Base-by-base conservation (phyloP, 2,113 vertebrate species). In the Dipodomys merriami region DNA sequence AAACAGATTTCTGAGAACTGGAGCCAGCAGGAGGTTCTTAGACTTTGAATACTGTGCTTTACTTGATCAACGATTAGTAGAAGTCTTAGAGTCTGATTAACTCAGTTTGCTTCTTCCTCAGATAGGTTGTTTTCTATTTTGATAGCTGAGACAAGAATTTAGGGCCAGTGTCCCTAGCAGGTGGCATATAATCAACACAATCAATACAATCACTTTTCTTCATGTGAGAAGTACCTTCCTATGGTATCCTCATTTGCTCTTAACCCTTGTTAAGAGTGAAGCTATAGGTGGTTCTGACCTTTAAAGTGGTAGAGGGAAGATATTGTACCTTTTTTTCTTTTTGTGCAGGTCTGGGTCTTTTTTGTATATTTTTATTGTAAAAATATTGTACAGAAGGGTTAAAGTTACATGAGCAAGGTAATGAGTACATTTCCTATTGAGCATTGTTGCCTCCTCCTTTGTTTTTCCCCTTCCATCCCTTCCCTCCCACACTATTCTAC, bases 1-100 rank as follows among this genome's bases (percentile, higher is more conserved):
- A 83, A 91, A 89, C 53, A 95, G 87, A 92, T 86, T 94, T 72
- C 85, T 96, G 83, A 88, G 83, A 84, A 76, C 82, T 93, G 44
- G 77, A 95, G 93, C 49, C 62, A 94, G 73, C 49, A 60, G 69
- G 84, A 89, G 27, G 64, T 49, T 33, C 84, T 87, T 90, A 69
- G 35, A n/a, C 9, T 25, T 53, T 72, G 86, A 91, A 35, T 72
- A 71, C 29, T 86, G 23, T 85, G 33, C 49, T 85, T 79, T 94
- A 83, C 57, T 90, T 93, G 85, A 88, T 95, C 71, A 96, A 86
- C 85, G 60, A 76, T 94, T 92, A 89, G 60, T 89, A 69, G 85
- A 57, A 35, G 22, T 64, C 91, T 87, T 88, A 27, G 78, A 93
- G 88, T 95, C 33, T 90, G 44, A 90, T 91, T 73, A 94, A 84